These are phyloP conservation scores for Antechinus stuartii DNA, from an alignment of 2,113 vertebrate genomes.

Conservation along the genomic window DNA sequence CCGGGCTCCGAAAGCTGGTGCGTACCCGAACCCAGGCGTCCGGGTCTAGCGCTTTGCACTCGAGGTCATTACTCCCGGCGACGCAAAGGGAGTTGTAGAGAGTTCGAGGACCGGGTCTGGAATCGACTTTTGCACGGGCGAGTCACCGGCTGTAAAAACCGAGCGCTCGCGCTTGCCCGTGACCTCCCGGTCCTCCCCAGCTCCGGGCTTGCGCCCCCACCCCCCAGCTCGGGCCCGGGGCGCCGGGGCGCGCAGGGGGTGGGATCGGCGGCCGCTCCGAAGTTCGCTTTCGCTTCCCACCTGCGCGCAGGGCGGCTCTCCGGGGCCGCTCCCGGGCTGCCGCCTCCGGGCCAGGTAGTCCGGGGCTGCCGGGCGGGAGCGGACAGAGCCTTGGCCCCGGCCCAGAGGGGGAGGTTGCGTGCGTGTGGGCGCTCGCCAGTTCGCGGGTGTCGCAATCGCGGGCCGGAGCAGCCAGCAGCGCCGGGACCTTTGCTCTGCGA, in stretches of 20 bases:
- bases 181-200: too few relatives aligned
- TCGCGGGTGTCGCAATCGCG: conserved; percentile 2
- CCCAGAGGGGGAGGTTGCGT: conserved; percentile 65
- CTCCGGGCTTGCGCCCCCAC: background rate
- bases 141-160: background rate
- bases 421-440: conserved; percentile 11
- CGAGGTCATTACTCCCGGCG: too few relatives aligned
- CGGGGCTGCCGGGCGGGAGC: conserved; percentile 22
- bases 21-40: background rate
- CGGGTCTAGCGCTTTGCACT: background rate
- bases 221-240: too few relatives aligned
- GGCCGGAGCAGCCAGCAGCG: conserved; percentile 65
- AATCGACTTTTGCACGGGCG: too few relatives aligned
- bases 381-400: conserved; percentile 60
- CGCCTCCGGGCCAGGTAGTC: background rate
- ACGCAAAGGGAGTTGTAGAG: too few relatives aligned
- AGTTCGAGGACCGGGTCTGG: too few relatives aligned
- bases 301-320: background rate
- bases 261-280: too few relatives aligned
- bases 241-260: too few relatives aligned
- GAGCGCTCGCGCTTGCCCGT: background rate
- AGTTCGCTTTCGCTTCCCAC: background rate
- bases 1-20: background rate
- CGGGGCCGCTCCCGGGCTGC: too few relatives aligned
- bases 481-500: conserved; percentile 76